Evolutionary conservation across 2,888 invertebrate genomes (phyloP), one percentile per base, ranked within the genome.

Genomic region (Pachydiplax longipennis): DNA sequence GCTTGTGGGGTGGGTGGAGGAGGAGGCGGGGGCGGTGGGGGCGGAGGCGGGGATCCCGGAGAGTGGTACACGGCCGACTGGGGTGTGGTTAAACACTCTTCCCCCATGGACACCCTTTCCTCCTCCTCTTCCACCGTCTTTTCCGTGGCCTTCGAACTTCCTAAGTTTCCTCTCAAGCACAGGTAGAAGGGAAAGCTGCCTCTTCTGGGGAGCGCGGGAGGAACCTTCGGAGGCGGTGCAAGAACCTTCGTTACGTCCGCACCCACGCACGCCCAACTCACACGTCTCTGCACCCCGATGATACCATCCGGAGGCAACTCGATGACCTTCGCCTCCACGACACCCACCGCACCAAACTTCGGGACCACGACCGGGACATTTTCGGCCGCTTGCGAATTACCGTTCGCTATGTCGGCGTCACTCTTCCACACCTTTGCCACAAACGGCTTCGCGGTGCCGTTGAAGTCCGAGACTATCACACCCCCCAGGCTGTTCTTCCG

Each of bases 1-100:
- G 91, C 81, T 87, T 90, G 35, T 80, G 80, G 73, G 65, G 81
- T 48, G 90, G 91, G 53, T 58, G 81, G 80, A 65, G 83, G 82
- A n/a, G 80, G 80, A 80, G n/a, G 73, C 15, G 53, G 82, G 37
- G n/a, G 90, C 22, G 53, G 80, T n/a, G 73, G 81, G n/a, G 80
- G 73, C 18, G 91, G 82, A 87, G 91, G 87, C 15, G 80, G 82
- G 18, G 87, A 61, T 22, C 61, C 87, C 58, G 87, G 87, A 35
- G 87, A 87, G 87, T 87, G 87, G 87, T 65, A 87, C 61, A 87
- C 87, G 61, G 87, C 87, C 37, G 87, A 10, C 12, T 83, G 73
- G 73, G 25, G 73, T 13, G 25, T 73, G 73, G 73, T 25, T 31
- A 61, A 22, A 61, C 87, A 87, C 87, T 87, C 87, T n/a, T 83